Base-by-base conservation (phyloP, 2,797 vertebrate genomes). In the Lithobates sylvaticus region DNA sequence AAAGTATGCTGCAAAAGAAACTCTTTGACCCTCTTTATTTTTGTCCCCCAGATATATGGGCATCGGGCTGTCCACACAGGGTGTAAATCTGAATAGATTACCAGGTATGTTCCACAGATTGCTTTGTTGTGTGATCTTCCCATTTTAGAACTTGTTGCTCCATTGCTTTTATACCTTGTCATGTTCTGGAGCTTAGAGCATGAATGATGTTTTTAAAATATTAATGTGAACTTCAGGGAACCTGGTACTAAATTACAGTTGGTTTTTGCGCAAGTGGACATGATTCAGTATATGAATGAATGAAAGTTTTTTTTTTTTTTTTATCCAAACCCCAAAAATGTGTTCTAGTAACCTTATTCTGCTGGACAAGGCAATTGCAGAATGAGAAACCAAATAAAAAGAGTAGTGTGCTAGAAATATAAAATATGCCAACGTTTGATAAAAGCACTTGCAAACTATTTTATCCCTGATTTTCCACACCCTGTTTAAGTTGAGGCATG, bases 21-120 rank as follows among this genome's bases (percentile, higher is more conserved):
- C 50, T 54, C 15, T 54, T 16, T 54, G 10, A 65, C 89, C 88
- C 76, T 86, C 27, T 85, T 79, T 70, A 10, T 81, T 89, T 21
- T 26, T 91, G 88, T 88, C 88, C 90, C 90, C 85, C 95, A 99
- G 98, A 92, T 99, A 99, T 94, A 99, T 99, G 98, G 98, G 98
- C 91, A 99, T 99, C 88, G 98, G 98, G 87, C 97, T 99, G 79
- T 99, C 98, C 4, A 98, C 98, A 93, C 98, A 99, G 95, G 98
- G 98, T 89, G 98, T 99, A 89, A 99, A 99, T 93, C 99, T 99
- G 98, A 99, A 99, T 95, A 97, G 98, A 94, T 95, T 99, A 88
- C 98, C 98, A 92, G 98, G 98, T 99, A 97, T 15, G 90, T 90
- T 88, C 26, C 36, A 12, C n/a, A 21, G 42, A 21, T 77, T 36